Base-by-base conservation (phyloP, 2,888 invertebrate species). In the Stenotaenia linearis region DNA sequence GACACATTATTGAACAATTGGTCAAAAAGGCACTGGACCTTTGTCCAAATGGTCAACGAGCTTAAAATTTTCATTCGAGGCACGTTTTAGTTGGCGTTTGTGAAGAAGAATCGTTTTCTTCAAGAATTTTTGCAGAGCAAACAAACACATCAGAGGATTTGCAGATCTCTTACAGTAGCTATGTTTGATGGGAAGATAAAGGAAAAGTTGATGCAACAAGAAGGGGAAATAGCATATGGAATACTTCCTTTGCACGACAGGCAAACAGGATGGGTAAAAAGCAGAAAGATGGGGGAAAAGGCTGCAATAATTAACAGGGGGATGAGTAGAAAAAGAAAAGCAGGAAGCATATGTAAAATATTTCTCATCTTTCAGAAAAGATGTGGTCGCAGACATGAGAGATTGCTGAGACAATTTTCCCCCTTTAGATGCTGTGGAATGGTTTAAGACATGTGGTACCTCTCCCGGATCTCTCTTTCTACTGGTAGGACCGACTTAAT, bases 261-360 rank as follows among this genome's bases (percentile, higher is more conserved):
- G 28, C 69, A 23, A n/a, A 69, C 28, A 69, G 69, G 69, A 69
- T 25, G 69, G 69, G 69, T 69, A 69, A 69, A 61, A 69, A n/a
- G 3, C 18, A n/a, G 50, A 69, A n/a, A 69, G 69, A 69, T 69
- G 69, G 25, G 69, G 69, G 69, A 69, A 69, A 69, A 28, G 25
- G 25, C 69, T 25, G 28, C 28, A 69, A 23, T 69, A 69, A 69
- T 69, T 69, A 69, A 69, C 25, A 28, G 69, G 69, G 69, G 69
- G 28, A 69, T 69, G 69, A 69, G 25, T 69, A 28, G 5, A 69
- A 69, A 28, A 69, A 69, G 69, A 25, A 69, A 69, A 69, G 69
- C 69, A 69, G 69, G 69, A 69, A 69, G 69, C 69, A 28, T 69
- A 69, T 69, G 69, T 69, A 69, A 69, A 69, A 28, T 69, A 69